Percentiles rank a stretch among this genome's conserved stretches.
Evolutionary conservation across 2,888 invertebrate species (phyloP).

Genomic region (Cetonia aurata): DNA sequence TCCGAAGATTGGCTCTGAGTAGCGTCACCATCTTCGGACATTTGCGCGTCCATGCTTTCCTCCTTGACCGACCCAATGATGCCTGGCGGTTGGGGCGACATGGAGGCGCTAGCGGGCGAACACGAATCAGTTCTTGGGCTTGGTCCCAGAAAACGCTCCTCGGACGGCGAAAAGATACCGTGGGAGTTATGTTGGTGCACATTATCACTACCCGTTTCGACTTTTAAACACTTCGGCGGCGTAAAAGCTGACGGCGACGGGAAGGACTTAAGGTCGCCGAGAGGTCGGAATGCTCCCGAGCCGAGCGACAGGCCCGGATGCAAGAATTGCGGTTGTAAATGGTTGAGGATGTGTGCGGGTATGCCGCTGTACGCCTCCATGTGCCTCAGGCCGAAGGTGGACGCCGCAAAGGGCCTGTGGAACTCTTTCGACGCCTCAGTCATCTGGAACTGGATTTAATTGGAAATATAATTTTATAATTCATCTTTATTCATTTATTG

Average conservation of each 20-base stretch:
- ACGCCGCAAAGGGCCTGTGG: constrained; percentile 75
- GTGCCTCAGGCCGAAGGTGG: constrained; percentile 69
- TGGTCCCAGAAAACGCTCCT: constrained; percentile 64
- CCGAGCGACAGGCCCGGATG: constrained; percentile 76
- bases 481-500: not conserved
- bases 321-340: constrained; percentile 79
- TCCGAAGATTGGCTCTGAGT: constrained; percentile 63
- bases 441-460: constrained; percentile 62
- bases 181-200: constrained; percentile 60
- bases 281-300: constrained; percentile 72
- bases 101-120: constrained; percentile 73
- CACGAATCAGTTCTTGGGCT: constrained; percentile 72
- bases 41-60: constrained; percentile 72
- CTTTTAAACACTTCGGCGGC: constrained; percentile 76
- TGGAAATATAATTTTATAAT: constrained; percentile 41
- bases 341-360: constrained; percentile 76
- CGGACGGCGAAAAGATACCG: constrained; percentile 65
- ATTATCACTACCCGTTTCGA: constrained; percentile 65
- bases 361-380: constrained; percentile 74
- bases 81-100: constrained; percentile 64
- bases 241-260: constrained; percentile 76
- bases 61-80: constrained; percentile 64
- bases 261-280: constrained; percentile 71
- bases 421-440: constrained; percentile 73
- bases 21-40: constrained; percentile 71